These are phyloP conservation scores for Choristoneura rosaceana DNA, from an alignment of 2,888 invertebrate species.

Conservation along the genomic window DNA sequence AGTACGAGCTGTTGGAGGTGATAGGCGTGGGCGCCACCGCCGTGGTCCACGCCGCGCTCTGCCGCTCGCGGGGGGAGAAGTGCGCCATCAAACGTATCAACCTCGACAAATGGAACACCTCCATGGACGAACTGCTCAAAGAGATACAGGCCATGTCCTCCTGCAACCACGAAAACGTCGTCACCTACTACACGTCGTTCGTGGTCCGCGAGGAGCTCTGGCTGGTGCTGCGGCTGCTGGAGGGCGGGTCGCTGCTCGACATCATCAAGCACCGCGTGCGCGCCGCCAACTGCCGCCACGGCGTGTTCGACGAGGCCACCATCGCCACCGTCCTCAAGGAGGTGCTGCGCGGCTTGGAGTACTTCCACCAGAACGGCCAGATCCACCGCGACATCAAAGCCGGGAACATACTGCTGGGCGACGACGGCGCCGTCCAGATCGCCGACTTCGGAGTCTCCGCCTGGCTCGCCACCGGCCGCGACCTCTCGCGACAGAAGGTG, in stretches of 20 bases:
- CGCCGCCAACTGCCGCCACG: constrained; percentile 95
- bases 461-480: constrained; percentile 98
- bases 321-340: constrained; percentile 99
- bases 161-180: constrained; percentile 99
- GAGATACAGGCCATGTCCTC: constrained; percentile 99
- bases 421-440: constrained; percentile 99
- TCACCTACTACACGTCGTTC: constrained; percentile 99
- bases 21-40: constrained; percentile 99
- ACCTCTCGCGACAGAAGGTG: constrained; percentile 97
- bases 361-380: constrained; percentile 98
- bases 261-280: constrained; percentile 98
- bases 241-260: constrained; percentile 95
- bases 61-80: constrained; percentile 96
- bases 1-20: constrained; percentile 97
- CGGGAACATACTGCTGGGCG: constrained; percentile 98
- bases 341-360: constrained; percentile 98
- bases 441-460: constrained; percentile 99
- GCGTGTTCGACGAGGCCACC: constrained; percentile 98
- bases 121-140: constrained; percentile 98
- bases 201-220: constrained; percentile 99
- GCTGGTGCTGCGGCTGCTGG: constrained; percentile 98
- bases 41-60: constrained; percentile 97
- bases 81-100: constrained; percentile 99
- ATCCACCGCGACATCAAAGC: constrained; percentile 98
- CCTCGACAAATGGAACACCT: constrained; percentile 99